Percentiles rank a stretch among this genome's conserved stretches.
Conservation (phyloP, 2,888 invertebrate species). For the Silvanus unidentatus region DNA sequence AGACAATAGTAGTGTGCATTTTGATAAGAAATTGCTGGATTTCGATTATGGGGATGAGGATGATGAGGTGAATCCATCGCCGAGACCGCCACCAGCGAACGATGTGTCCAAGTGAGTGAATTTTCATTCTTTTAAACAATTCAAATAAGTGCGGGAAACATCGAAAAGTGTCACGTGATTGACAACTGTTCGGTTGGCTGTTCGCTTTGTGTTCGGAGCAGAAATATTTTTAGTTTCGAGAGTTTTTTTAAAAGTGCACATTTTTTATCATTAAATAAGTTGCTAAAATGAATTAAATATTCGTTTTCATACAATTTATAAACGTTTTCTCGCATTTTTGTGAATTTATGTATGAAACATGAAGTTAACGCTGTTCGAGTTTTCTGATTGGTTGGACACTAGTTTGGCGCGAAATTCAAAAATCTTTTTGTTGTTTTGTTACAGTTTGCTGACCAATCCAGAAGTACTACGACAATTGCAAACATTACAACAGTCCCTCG, state of each 20-base stretch:
- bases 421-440: background rate
- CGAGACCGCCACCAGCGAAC: conserved; percentile 40
- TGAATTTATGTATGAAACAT: no score
- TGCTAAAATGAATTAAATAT: no score
- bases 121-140: conserved; percentile 5
- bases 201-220: no score
- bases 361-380: background rate
- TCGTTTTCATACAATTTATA: no score
- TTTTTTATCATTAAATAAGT: no score
- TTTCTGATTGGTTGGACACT: no score
- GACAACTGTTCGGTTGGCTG: no score
- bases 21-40: conserved; percentile 78
- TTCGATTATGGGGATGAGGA: conserved; percentile 92
- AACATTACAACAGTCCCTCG: conserved; percentile 51
- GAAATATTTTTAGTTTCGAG: no score
- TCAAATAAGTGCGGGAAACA: background rate
- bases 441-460: conserved; percentile 72
- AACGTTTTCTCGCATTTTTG: no score
- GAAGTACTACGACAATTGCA: conserved; percentile 87
- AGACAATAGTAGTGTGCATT: conserved; percentile 55
- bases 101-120: background rate
- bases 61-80: conserved; percentile 59
- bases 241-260: no score
- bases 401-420: conserved; percentile 8
- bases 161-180: background rate